Conservation (phyloP, 2,113 vertebrate genomes). For the Papio anubis region DNA sequence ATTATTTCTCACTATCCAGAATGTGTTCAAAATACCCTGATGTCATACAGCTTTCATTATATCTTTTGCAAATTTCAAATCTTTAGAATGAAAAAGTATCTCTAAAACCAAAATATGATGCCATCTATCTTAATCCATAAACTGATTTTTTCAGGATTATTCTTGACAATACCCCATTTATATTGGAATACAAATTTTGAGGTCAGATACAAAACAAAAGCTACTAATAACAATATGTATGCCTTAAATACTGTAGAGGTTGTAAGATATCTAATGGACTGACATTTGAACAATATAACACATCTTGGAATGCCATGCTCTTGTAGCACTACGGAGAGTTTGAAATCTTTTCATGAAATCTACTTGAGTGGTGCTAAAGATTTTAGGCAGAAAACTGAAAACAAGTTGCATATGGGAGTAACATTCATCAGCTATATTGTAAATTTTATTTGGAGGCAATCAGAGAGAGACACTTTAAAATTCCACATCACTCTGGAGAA, state of each 20-base stretch:
- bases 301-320: background rate
- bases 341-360: background rate
- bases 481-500: slow-evolving; percentile 55
- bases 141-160: background rate
- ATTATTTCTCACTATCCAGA: slow-evolving; percentile 19
- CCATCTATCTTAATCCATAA: background rate
- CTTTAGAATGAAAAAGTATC: slow-evolving; percentile 6
- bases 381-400: slow-evolving; percentile 47
- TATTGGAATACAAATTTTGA: background rate
- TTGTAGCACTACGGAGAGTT: background rate
- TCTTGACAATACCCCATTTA: background rate
- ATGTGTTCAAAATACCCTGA: background rate
- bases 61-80: slow-evolving; percentile 20
- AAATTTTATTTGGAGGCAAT: slow-evolving; percentile 43
- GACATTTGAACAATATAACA: background rate
- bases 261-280: background rate
- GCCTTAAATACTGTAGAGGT: background rate
- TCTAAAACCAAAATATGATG: background rate
- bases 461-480: slow-evolving; percentile 47
- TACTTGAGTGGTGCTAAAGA: background rate
- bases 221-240: background rate
- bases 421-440: slow-evolving; percentile 27
- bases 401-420: slow-evolving; percentile 14
- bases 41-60: background rate
- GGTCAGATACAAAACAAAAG: background rate